Evolutionary conservation across 2,113 vertebrate species (phyloP).

Genomic region (Tricholaema leucomelas): DNA sequence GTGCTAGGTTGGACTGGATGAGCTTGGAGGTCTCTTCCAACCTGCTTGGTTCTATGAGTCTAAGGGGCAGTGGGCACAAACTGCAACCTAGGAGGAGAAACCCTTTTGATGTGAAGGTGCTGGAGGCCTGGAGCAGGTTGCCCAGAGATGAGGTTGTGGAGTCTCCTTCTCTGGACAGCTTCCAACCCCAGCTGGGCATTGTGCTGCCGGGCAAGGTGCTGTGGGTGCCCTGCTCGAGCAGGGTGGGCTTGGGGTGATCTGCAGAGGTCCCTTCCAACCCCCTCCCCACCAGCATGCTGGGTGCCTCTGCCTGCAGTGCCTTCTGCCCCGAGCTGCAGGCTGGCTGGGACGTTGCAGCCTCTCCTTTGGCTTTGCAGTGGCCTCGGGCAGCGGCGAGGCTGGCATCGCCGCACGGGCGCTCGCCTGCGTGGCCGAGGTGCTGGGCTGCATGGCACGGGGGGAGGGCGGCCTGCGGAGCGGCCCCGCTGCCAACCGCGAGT

Average conservation of each 20-base stretch:
- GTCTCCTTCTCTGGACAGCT: not conserved
- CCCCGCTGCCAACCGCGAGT: conserved; percentile 89
- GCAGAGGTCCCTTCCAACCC: no score
- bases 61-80: not conserved
- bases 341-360: no score
- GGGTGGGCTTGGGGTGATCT: no score
- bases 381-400: conserved; percentile 66
- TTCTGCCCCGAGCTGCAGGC: not conserved
- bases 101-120: not conserved
- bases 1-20: no score
- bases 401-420: conserved; percentile 85
- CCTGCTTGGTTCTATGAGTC: no score
- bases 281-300: no score
- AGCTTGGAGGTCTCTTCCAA: no score
- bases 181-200: not conserved
- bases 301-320: rapidly evolving
- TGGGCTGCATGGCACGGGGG: conserved; percentile 88
- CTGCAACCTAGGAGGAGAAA: not conserved
- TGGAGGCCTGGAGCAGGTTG: not conserved
- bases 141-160: not conserved
- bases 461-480: conserved; percentile 90
- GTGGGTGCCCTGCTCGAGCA: not conserved
- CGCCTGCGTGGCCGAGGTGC: conserved; percentile 88
- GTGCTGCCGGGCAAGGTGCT: no score
- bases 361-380: conserved; percentile 76